Base-by-base conservation (phyloP, 2,797 vertebrate genomes). In the Trachops cirrhosus region DNA sequence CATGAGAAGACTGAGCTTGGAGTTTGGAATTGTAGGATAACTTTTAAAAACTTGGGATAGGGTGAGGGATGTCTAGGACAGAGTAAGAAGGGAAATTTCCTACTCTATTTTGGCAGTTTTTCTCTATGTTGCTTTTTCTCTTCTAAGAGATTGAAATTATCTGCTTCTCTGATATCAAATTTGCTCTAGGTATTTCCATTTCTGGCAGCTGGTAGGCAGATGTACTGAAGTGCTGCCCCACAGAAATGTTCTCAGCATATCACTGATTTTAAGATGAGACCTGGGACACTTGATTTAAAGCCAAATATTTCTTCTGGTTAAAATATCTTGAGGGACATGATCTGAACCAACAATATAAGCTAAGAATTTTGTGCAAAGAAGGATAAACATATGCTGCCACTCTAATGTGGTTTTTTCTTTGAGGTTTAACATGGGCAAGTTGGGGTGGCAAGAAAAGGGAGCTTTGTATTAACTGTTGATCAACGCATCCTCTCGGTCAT, bases 1-100 rank as follows among this genome's bases (percentile, higher is more conserved):
- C 86, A 96, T 91, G 74, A 96, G 94, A 97, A 97, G 88, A 64
- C 91, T 90, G 84, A 85, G 86, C 21, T 90, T 74, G 34, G 86
- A 95, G 86, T 77, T 91, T 57, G 80, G 83, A 97, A 87, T 68
- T 73, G 32, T 50, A 86, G 88, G 32, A 24, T 48, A 84, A 68
- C 70, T 93, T 97, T 86, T 68, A 86, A 87, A 86, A 89, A 91
- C 89, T 79, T 86, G 67, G 84, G 39, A 59, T 26, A 29, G 62
- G 78, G 29, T 26, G 24, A 67, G 15, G 22, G 32, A 22, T 24
- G 21, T 70, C 78, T 71, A 32, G 26, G 70, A 11, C 46, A 94
- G 24, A 22, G 32, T 75, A 54, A 93, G 80, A 82, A 75, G 34
- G 32, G 41, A n/a, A 59, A 44, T 41, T 92, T 48, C 68, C 59